phyloP scores from a whole-genome alignment of 2,888 invertebrate genomes.

The Stenodema calcarata region DNA sequence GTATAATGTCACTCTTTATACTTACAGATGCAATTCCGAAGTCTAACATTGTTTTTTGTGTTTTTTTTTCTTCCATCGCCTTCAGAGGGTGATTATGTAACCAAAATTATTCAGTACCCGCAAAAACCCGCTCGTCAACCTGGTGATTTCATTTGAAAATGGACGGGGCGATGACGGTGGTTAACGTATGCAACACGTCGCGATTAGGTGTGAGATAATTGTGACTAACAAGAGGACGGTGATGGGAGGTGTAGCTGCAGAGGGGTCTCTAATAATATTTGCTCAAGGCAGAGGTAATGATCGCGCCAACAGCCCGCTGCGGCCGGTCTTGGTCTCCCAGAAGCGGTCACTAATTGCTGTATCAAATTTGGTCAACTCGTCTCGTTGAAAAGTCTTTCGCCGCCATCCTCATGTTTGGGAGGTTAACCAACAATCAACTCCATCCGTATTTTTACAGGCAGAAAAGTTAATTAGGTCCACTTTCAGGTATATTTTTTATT shows the following conservation, averaged over 20 bases:
- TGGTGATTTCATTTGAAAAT: background rate
- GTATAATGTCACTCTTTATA: background rate
- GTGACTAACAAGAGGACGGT: background rate
- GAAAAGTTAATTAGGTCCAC: background rate
- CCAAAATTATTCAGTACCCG: background rate
- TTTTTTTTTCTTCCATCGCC: no score
- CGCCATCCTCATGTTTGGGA: background rate
- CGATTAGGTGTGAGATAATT: slow-evolving; percentile 2
- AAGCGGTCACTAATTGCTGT: background rate
- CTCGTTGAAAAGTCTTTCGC: background rate
- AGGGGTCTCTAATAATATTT: background rate
- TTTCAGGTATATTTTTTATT: background rate
- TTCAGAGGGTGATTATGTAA: background rate
- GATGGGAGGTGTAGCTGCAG: background rate
- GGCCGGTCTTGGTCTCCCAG: background rate
- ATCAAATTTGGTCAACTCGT: background rate
- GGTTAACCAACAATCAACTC: background rate
- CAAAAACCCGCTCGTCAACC: background rate
- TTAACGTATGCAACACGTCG: background rate
- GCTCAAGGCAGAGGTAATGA: background rate
- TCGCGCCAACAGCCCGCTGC: background rate
- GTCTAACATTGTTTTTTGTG: background rate
- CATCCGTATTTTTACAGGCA: background rate
- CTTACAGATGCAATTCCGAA: background rate
- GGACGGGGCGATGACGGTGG: background rate